Evolutionary conservation across 2,113 vertebrate species (phyloP), one percentile per base, ranked within the genome.

Genomic region (Nothobranchius furzeri): DNA sequence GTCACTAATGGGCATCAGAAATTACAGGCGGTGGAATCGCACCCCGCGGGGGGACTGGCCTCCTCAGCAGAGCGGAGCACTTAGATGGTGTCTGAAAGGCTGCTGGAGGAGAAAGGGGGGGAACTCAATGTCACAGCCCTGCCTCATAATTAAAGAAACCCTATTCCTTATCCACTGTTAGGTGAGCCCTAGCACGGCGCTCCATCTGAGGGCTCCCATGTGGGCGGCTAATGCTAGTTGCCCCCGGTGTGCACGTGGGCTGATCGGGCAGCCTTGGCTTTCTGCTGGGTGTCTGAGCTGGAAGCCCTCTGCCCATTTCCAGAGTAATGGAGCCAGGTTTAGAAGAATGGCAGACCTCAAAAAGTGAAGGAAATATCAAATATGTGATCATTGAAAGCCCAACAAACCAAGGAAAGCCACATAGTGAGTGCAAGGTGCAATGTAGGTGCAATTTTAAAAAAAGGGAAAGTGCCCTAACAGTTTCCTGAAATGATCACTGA

Each of bases 141-240:
- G 81, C 78, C 84, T 88, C 82, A 86, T 90, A 91, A 90, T 91
- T 91, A 91, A 90, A 90, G 88, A 91, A 91, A 91, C 84, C 86
- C 88, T 90, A 90, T 90, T 90, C 88, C 84, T 88, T 76, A 83
- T 86, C 83, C 88, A 82, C 80, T 83, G 88, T 85, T 87, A 92
- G 88, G 87, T 86, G 89, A 90, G 87, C 84, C 84, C 75, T 71
- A 11, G 85, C 77, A 61, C 46, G 10, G 68, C 46, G 62, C 82
- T 83, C 71, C 67, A 68, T 85, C 79, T 58, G 70, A 83, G 57
- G 85, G 83, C 88, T 84, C 84, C 84, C 75, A 63, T 73, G 87
- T 84, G 86, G 84, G 80, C 60, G 80, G 82, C 86, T 89, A 87
- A 88, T 88, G 86, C 56, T 73, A 65, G 84, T 79, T 84, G 85